phyloP scores from a whole-genome alignment of 2,797 vertebrate species.

The Cuniculus paca region DNA sequence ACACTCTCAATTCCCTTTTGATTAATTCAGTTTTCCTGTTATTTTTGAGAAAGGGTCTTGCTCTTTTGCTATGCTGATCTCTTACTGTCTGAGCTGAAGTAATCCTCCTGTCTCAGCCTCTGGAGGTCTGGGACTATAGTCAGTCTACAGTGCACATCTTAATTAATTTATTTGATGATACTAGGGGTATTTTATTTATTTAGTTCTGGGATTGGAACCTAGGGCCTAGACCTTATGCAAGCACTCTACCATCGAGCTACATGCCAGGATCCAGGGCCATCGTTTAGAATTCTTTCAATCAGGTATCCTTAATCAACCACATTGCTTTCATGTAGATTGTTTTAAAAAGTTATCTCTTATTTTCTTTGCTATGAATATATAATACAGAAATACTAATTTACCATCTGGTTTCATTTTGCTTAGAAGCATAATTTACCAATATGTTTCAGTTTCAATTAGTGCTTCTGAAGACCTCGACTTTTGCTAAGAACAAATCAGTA shows the following conservation, averaged over 20 bases:
- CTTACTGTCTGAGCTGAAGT: not conserved
- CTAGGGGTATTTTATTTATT: not conserved
- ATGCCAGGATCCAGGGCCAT: not conserved
- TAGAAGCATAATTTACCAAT: conserved; percentile 66
- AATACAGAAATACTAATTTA: conserved; percentile 43
- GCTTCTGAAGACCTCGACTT: conserved; percentile 22
- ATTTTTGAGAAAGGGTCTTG: not conserved
- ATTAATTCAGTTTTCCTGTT: not conserved
- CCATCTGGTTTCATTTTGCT: conserved; percentile 41
- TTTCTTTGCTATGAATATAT: conserved; percentile 59
- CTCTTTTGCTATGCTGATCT: not conserved
- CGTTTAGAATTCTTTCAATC: not conserved
- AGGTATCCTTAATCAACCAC: not conserved
- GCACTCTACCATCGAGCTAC: fast-evolving
- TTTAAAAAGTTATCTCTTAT: conserved; percentile 44
- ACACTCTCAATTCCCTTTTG: not conserved
- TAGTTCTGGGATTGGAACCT: not conserved
- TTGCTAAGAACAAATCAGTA: conserved; percentile 56
- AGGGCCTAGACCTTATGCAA: not conserved
- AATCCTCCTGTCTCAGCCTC: not conserved
- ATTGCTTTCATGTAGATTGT: not conserved
- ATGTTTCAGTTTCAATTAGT: not conserved
- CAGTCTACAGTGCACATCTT: too few species aligned
- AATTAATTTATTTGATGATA: not conserved
- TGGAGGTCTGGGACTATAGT: not conserved